Percentiles rank a stretch among this genome's conserved stretches.
phyloP scores from a whole-genome alignment of 2,113 vertebrate genomes.

The Chaetodon auriga region DNA sequence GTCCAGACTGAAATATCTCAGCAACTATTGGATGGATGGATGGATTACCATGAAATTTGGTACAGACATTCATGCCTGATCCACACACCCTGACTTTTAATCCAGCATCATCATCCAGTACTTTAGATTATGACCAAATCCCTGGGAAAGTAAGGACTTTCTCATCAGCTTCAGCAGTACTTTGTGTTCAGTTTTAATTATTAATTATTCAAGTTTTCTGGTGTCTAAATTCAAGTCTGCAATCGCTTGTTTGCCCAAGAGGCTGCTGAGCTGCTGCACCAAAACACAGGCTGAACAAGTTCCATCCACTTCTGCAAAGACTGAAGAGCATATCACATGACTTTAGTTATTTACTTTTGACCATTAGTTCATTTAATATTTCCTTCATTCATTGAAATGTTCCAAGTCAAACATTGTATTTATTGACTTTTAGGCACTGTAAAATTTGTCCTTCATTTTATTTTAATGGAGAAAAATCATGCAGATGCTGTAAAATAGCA shows the following conservation, averaged over 20 bases:
- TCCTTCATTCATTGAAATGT: neutral
- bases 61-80: neutral
- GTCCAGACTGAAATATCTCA: neutral
- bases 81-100: neutral
- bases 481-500: neutral
- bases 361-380: neutral
- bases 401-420: neutral
- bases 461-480: neutral
- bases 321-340: neutral
- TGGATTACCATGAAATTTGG: no score
- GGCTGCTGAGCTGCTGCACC: neutral
- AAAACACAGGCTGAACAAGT: neutral
- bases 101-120: neutral
- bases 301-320: neutral
- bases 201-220: no score
- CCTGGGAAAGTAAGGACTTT: no score
- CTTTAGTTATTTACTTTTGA: neutral
- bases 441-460: neutral
- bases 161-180: neutral
- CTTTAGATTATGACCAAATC: neutral
- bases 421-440: neutral
- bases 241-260: neutral
- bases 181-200: neutral
- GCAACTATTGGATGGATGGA: neutral
- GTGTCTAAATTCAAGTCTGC: neutral